Percentiles rank a stretch among this genome's conserved stretches.
Evolutionary conservation across 2,888 invertebrate genomes (phyloP).

Genomic region (Calameuta idolon): DNA sequence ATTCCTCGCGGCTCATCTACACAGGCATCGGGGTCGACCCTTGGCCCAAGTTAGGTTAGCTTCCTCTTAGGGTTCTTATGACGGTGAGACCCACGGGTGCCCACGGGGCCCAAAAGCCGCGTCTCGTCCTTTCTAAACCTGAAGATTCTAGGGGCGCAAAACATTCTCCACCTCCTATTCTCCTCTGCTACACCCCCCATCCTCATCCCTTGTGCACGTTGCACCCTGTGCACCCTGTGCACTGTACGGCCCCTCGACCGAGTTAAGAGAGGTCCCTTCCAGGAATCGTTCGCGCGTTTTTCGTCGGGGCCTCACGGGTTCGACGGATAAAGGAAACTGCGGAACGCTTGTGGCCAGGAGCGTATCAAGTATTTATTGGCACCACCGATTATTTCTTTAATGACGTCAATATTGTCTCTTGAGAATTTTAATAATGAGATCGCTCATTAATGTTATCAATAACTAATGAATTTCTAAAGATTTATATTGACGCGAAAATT

Average conservation of each 20-base stretch:
- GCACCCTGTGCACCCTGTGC: not conserved
- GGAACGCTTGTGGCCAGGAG: slow-evolving; percentile 13
- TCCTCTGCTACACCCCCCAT: slow-evolving; percentile 15
- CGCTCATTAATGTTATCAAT: not conserved
- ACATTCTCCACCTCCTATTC: slow-evolving; percentile 14
- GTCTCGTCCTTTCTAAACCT: not conserved
- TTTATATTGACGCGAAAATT: not conserved
- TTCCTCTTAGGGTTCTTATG: not conserved
- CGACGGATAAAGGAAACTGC: slow-evolving; percentile 42
- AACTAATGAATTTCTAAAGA: not conserved
- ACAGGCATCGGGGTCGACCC: not conserved
- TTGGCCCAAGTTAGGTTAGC: not conserved
- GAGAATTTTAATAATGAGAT: not conserved
- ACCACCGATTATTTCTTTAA: slow-evolving; percentile 14
- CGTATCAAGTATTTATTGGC: not conserved
- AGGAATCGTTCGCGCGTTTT: slow-evolving; percentile 58
- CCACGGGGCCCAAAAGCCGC: not conserved
- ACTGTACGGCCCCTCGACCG: slow-evolving; percentile 15
- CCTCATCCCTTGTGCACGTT: slow-evolving; percentile 1
- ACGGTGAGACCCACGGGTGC: not conserved
- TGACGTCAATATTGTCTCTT: not conserved
- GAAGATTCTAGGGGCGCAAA: not conserved
- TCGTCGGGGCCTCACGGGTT: slow-evolving; percentile 42
- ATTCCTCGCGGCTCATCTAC: slow-evolving; percentile 20
- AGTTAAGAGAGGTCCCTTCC: slow-evolving; percentile 53